phyloP scores from a whole-genome alignment of 2,113 vertebrate genomes.

The Anguilla japonica region DNA sequence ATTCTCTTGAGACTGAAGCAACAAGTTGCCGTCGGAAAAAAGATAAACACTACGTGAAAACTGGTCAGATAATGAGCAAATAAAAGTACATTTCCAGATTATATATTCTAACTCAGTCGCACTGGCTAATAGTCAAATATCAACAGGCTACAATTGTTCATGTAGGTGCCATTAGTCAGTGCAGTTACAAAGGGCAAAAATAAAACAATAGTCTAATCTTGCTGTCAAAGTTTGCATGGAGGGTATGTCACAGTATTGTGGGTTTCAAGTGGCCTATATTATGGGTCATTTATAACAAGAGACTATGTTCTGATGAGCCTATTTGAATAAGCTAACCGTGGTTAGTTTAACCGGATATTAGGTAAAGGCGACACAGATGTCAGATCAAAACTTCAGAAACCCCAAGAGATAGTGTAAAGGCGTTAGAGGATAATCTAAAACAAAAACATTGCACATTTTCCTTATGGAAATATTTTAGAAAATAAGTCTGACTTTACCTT shows the following conservation, averaged over 20 bases:
- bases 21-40: slow-evolving; percentile 78
- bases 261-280: background rate
- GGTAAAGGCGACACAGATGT: background rate
- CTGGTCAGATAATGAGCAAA: background rate
- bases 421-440: slow-evolving; percentile 32
- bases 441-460: slow-evolving; percentile 25
- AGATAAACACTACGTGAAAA: slow-evolving; percentile 49
- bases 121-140: background rate
- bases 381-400: background rate
- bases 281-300: background rate
- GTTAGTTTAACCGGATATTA: background rate
- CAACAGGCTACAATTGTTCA: background rate
- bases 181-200: background rate
- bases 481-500: slow-evolving; percentile 80
- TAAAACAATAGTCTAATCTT: slow-evolving; percentile 1
- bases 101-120: background rate
- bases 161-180: background rate
- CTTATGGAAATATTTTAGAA: background rate
- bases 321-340: background rate
- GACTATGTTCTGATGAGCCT: background rate
- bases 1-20: slow-evolving; percentile 88
- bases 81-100: background rate
- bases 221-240: background rate
- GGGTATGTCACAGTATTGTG: background rate
- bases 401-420: background rate